Evolutionary conservation across 1,140 invertebrate species (phyloP), one percentile per base, ranked within the genome.

Genomic region (Zaprionus davidi): DNA sequence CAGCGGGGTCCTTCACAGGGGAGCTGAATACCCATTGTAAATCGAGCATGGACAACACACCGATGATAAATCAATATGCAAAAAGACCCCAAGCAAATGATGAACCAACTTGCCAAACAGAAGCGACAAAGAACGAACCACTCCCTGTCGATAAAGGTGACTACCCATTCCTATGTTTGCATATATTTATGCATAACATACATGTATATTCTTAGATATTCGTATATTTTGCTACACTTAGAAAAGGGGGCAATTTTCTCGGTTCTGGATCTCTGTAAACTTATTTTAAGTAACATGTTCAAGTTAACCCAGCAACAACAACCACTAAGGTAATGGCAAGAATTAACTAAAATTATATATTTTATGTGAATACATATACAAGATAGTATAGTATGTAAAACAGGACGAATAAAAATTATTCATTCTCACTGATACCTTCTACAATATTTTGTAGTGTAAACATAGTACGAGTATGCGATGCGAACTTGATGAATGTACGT

Each of bases 51-150:
- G 34, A 59, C 64, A 76, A 60, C 65, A 20, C 65, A 73, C 17
- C 75, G 78, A 78, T 73, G 69, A 80, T 85, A 63, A 88, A 88
- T 88, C 84, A 88, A 88, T 88, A 88, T 83, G 84, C 69, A 81
- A 80, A 79, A 34, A 34, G 31, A 34, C 31, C 31, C 31, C 31
- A 34, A 74, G 68, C 67, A 80, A 38, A 26, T 71, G 58, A 76
- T 41, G 66, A 76, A 71, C 78, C 53, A 76, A 83, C 76, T 87
- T 82, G 66, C 60, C 71, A 77, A 80, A 88, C 83, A 88, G 81
- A 81, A 88, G 81, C 81, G 85, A 88, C 81, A 81, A 84, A 88
- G 41, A 59, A 24, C 26, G 15, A 41, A 12, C 15, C 5, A 1
- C 38, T n/a, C 38, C 15, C 38, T 41, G 15, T 11, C 31, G 31